These are phyloP conservation scores for Osedax frankpressi DNA, from an alignment of 2,888 invertebrate genomes.

Conservation along the genomic window DNA sequence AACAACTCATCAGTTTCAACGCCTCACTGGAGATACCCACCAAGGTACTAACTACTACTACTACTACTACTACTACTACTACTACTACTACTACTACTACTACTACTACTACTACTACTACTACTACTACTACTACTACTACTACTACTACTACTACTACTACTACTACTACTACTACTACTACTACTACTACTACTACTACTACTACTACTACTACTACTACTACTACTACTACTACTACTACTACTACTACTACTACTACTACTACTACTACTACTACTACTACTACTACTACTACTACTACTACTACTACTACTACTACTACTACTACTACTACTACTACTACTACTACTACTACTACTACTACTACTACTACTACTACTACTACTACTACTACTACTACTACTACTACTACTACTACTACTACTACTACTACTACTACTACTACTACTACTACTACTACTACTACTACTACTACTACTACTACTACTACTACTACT, in stretches of 20 bases:
- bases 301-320: slow-evolving; percentile 1
- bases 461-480: slow-evolving; percentile 12
- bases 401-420: slow-evolving; percentile 3
- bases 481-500: slow-evolving; percentile 7
- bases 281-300: background rate
- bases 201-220: background rate
- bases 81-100: slow-evolving; percentile 2
- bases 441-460: slow-evolving; percentile 10
- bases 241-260: background rate
- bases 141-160: slow-evolving; percentile 12
- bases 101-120: background rate
- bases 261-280: background rate
- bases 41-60: slow-evolving; percentile 52
- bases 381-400: slow-evolving; percentile 12
- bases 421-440: slow-evolving; percentile 9
- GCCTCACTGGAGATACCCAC: slow-evolving; percentile 85
- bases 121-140: slow-evolving; percentile 1
- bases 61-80: slow-evolving; percentile 12
- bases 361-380: slow-evolving; percentile 12
- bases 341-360: slow-evolving; percentile 12
- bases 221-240: background rate
- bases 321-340: slow-evolving; percentile 12
- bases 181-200: background rate
- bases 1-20: slow-evolving; percentile 67
- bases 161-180: background rate